Evolutionary conservation across 2,113 vertebrate genomes (phyloP).

Genomic region (Podarcis raffonei): DNA sequence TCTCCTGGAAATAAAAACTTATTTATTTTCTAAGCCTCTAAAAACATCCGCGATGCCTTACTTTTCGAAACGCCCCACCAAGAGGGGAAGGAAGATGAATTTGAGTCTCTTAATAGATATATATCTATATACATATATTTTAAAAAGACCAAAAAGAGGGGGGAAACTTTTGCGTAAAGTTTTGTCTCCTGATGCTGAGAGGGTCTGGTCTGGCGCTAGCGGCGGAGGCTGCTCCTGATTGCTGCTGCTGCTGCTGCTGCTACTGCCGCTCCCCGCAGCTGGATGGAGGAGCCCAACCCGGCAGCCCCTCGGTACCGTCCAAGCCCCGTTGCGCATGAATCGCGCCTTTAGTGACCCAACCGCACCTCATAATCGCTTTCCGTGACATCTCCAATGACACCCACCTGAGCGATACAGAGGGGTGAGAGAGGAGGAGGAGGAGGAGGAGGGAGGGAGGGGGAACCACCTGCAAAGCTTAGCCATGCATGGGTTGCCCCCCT

Average conservation of each 20-base stretch:
- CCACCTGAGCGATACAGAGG: background rate
- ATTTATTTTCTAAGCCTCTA: too few relatives aligned
- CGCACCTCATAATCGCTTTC: constrained; percentile 65
- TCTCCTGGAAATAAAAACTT: too few relatives aligned
- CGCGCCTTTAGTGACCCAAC: constrained; percentile 39
- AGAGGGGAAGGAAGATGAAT: background rate
- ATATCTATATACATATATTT: too few relatives aligned
- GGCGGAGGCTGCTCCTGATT: too few relatives aligned
- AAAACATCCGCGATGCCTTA: background rate
- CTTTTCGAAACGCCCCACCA: background rate
- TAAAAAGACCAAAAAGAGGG: background rate
- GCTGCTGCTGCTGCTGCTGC: too few relatives aligned
- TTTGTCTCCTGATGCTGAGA: background rate
- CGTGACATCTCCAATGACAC: constrained; percentile 60
- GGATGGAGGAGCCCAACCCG: background rate
- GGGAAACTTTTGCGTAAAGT: background rate
- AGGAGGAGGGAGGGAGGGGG: background rate
- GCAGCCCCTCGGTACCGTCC: constrained; percentile 21
- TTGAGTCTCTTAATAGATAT: too few relatives aligned
- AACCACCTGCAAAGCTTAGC: background rate
- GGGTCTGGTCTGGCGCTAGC: too few relatives aligned
- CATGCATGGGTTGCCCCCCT: background rate
- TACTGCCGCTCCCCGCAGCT: too few relatives aligned
- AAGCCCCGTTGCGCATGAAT: constrained; percentile 35
- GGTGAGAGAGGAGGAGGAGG: background rate